Conservation (phyloP, 2,113 vertebrate species). For the Nanorana parkeri region DNA sequence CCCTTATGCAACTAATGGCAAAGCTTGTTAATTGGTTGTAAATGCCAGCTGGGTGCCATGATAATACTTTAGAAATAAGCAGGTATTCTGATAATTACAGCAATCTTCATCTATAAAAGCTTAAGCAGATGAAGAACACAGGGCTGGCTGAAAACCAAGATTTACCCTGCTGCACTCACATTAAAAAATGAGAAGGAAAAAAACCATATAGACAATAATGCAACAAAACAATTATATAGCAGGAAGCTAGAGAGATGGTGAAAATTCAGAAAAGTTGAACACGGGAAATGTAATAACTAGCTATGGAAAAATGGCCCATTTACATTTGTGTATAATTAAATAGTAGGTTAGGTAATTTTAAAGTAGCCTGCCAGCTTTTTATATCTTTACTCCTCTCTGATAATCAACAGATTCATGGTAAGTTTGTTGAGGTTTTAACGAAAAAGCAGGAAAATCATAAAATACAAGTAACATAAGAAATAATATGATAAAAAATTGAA, state of each 20-base stretch:
- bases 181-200: conserved; percentile 85
- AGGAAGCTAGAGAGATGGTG: conserved; percentile 84
- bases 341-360: conserved; percentile 87
- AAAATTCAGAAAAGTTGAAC: conserved; percentile 88
- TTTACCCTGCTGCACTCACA: conserved; percentile 90
- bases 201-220: conserved; percentile 74
- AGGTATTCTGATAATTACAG: conserved; percentile 99
- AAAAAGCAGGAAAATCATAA: no score
- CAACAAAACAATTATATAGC: conserved; percentile 86
- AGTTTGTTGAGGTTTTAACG: conserved; percentile 78
- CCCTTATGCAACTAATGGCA: conserved; percentile 96
- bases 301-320: conserved; percentile 87
- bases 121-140: conserved; percentile 90
- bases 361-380: conserved; percentile 78
- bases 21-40: conserved; percentile 98
- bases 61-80: conserved; percentile 99
- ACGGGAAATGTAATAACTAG: conserved; percentile 85
- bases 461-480: no score
- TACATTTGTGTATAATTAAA: conserved; percentile 88
- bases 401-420: conserved; percentile 82
- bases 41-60: conserved; percentile 95
- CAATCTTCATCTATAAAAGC: conserved; percentile 97
- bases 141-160: conserved; percentile 87
- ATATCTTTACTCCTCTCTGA: conserved; percentile 75
- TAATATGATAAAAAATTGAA: no score